Percentiles rank a stretch among this genome's conserved stretches.
phyloP scores from a whole-genome alignment of 35 echinoderm and acorn worm species.

The Lytechinus pictus region DNA sequence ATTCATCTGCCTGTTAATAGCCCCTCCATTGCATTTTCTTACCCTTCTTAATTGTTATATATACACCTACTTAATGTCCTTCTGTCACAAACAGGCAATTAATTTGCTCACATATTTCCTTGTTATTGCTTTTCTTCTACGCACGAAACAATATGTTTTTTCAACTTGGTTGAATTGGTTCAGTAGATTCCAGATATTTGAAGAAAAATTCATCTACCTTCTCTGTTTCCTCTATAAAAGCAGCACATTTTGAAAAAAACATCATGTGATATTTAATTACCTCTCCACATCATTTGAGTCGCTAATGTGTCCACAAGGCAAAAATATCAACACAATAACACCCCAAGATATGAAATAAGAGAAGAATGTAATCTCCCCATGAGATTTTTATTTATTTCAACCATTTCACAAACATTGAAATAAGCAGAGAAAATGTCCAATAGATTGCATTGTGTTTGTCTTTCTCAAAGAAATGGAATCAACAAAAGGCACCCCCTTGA shows the following conservation, averaged over 20 bases:
- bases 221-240: neutral
- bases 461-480: neutral
- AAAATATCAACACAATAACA: slow-evolving; percentile 15
- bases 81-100: no score
- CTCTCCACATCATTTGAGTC: neutral
- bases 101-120: neutral
- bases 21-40: neutral
- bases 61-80: no score
- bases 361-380: neutral
- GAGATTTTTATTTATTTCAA: neutral
- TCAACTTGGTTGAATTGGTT: neutral
- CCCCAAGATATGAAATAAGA: neutral
- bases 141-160: neutral
- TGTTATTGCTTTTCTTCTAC: neutral
- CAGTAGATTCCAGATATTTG: neutral
- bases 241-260: neutral
- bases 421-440: neutral
- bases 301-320: neutral
- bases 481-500: neutral
- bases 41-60: neutral
- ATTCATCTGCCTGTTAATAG: neutral
- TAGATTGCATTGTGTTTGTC: neutral
- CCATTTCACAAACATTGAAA: neutral
- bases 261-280: neutral
- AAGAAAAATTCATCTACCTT: neutral